Percentiles rank a stretch among this genome's conserved stretches.
phyloP scores from a whole-genome alignment of 2,888 invertebrate species.

The Marronus borbonicus region DNA sequence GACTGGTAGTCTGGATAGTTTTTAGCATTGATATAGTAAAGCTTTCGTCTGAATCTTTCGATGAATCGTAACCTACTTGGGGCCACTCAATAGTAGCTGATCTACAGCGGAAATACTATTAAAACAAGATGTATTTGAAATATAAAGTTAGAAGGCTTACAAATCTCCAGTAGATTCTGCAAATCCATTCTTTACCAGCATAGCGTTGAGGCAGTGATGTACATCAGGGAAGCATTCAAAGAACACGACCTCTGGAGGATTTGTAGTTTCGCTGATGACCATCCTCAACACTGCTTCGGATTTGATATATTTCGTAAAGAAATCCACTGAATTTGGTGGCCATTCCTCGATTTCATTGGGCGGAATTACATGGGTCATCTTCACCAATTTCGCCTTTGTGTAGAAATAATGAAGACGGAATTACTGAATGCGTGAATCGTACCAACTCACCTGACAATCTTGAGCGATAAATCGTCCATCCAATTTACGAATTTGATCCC shows the following conservation, averaged over 20 bases:
- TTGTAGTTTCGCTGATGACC: conserved; percentile 62
- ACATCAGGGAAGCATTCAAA: conserved; percentile 65
- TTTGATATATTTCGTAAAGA: conserved; percentile 65
- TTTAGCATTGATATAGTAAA: conserved; percentile 55
- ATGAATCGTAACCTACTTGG: conserved; percentile 59
- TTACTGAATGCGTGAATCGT: not conserved
- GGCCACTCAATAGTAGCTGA: conserved; percentile 69
- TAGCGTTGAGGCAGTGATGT: conserved; percentile 72
- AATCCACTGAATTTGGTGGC: conserved; percentile 65
- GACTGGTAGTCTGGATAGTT: conserved; percentile 50
- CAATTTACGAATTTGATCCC: conserved; percentile 72
- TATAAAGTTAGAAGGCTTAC: conserved; percentile 64
- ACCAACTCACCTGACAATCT: conserved; percentile 61
- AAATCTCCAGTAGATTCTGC: conserved; percentile 72
- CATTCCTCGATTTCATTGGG: conserved; percentile 64
- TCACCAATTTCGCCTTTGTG: conserved; percentile 68
- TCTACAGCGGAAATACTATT: conserved; percentile 55
- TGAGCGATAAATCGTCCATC: conserved; percentile 63
- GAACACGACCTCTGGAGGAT: conserved; percentile 67
- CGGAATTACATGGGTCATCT: conserved; percentile 71
- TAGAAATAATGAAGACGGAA: conserved; percentile 20
- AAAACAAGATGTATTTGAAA: not conserved
- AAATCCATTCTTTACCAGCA: conserved; percentile 71
- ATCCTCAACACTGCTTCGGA: conserved; percentile 67
- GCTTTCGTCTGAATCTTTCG: conserved; percentile 54